These are phyloP conservation scores for Cryptops parisi DNA, from an alignment of 2,888 invertebrate genomes.

Conservation along the genomic window DNA sequence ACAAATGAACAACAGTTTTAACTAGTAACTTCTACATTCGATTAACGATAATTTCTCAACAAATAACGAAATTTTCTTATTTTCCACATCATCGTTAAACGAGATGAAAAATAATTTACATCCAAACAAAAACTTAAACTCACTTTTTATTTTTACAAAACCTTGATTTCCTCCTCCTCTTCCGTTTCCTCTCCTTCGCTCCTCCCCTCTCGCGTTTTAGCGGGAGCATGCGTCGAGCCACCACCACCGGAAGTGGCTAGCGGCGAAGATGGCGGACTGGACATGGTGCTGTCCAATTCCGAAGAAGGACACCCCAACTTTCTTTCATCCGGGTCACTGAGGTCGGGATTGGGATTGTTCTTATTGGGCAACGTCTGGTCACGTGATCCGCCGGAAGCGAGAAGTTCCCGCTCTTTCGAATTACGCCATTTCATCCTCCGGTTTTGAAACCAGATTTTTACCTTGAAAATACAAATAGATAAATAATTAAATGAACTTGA, in stretches of 20 bases:
- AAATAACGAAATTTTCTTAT: too few species aligned
- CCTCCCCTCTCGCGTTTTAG: background rate
- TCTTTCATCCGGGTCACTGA: constrained; percentile 48
- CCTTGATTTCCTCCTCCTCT: constrained; percentile 13
- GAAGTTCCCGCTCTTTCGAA: constrained; percentile 85
- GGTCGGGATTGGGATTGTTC: constrained; percentile 88
- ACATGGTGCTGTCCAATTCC: constrained; percentile 4
- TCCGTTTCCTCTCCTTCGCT: constrained; percentile 8
- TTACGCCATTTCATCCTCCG: constrained; percentile 98
- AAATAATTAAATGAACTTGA: too few species aligned
- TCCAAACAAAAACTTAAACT: too few species aligned
- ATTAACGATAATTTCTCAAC: too few species aligned
- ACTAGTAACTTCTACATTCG: too few species aligned
- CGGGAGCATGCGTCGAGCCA: background rate
- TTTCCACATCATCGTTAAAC: too few species aligned
- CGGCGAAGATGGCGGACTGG: constrained; percentile 8
- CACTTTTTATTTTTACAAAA: constrained; percentile 9
- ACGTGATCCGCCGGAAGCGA: constrained; percentile 83
- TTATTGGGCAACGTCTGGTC: constrained; percentile 93
- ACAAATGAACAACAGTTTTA: too few species aligned
- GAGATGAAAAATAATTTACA: too few species aligned
- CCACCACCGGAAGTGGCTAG: background rate
- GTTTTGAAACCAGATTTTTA: constrained; percentile 90
- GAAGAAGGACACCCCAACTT: background rate
- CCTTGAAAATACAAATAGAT: constrained; percentile 42